Base-by-base conservation (phyloP, 2,797 vertebrate genomes). In the Meda fulgida region DNA sequence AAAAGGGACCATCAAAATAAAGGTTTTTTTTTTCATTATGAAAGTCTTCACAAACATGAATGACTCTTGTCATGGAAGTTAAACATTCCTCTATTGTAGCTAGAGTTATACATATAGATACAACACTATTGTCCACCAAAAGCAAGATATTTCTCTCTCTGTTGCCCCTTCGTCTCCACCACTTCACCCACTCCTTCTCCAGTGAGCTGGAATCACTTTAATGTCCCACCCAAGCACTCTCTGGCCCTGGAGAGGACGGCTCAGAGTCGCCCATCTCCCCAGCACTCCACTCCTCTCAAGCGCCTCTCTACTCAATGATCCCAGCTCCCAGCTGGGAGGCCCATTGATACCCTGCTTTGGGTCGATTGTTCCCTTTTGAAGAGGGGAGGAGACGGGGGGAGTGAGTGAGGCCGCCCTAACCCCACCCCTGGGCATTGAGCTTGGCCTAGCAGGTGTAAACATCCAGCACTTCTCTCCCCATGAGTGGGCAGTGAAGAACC, bases 401-500 rank as follows among this genome's bases (percentile, higher is more conserved):
- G 92, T 92, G 90, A 94, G 92, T 91, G 92, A 93, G 93, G 91
- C 92, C 93, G 92, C 93, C 93, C 86, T 92, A 91, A 93, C 93
- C 93, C 93, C 93, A 93, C 94, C 94, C 93, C 90, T 78, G 80
- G 87, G 89, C 93, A 93, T 96, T 95, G 89, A 94, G 91, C 89
- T 88, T 89, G 92, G 90, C 91, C 92, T 91, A 93, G 94, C 94
- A 95, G 94, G 94, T 96, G 94, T 94, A 95, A 95, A 96, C 93
- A 96, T 91, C 87, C 89, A 93, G 87, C 86, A 84, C 90, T 92
- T 91, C 89, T 92, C 89, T 91, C 88, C 90, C 89, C 77, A 90
- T 93, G 90, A 93, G 90, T 89, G 88, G 88, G 87, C 91, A 89
- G 84, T 86, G 84, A 84, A 90, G 87, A 88, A 77, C 91, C 91